Conservation (phyloP, 2,797 vertebrate species). For the Eurystomus glaucurus region DNA sequence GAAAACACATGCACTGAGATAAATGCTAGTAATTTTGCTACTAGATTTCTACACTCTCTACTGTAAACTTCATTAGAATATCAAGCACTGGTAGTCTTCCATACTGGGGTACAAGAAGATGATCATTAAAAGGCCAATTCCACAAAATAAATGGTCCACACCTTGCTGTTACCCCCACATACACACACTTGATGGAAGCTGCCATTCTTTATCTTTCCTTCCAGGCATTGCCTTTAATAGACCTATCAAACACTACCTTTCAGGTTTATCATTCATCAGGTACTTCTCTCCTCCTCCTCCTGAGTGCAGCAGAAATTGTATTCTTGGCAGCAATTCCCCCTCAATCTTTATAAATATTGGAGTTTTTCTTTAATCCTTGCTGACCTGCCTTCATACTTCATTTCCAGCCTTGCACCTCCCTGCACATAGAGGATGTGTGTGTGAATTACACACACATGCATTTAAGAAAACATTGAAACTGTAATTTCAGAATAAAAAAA, state of each 20-base stretch:
- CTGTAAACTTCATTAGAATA: not conserved
- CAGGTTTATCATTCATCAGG: not conserved
- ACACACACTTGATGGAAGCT: not conserved
- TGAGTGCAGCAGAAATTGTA: not conserved
- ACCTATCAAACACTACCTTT: not conserved
- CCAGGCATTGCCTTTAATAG: not conserved
- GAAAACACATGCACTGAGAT: not conserved
- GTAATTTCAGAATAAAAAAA: not conserved
- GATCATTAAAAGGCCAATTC: not conserved
- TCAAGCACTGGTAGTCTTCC: not conserved
- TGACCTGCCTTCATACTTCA: not conserved
- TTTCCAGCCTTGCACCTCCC: not conserved
- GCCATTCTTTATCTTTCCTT: not conserved
- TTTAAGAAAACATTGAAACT: not conserved
- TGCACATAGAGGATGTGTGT: too few relatives aligned
- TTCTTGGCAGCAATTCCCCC: not conserved
- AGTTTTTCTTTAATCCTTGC: not conserved
- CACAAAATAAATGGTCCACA: not conserved
- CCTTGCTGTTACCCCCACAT: rapidly evolving
- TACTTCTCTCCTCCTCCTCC: not conserved
- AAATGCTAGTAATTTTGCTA: not conserved
- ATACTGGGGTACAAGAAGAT: not conserved
- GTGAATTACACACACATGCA: rapidly evolving
- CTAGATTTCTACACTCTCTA: not conserved
- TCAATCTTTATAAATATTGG: not conserved